Percentiles rank a stretch among this genome's conserved stretches.
phyloP scores from a whole-genome alignment of 37 sponge, comb jelly and placozoan species.

The Tethya wilhelma region DNA sequence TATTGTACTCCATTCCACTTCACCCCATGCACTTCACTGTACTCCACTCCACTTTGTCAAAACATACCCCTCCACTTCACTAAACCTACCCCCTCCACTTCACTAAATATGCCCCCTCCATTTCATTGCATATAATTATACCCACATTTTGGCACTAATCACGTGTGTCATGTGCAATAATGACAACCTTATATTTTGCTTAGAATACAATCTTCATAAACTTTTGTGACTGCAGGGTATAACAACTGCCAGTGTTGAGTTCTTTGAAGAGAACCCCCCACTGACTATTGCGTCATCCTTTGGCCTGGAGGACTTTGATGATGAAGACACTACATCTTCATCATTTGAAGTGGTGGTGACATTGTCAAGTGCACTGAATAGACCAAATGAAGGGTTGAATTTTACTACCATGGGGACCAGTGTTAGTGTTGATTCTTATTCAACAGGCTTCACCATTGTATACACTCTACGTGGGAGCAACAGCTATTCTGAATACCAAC shows the following conservation, averaged over 20 bases:
- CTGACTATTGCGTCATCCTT: conserved; percentile 23
- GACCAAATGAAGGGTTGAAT: conserved; percentile 10
- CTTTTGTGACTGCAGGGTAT: conserved; percentile 14
- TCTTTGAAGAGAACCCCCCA: conserved; percentile 28
- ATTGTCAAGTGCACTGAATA: conserved; percentile 22
- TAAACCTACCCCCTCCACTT: no score
- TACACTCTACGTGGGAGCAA: background rate
- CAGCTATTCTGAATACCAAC: conserved; percentile 9
- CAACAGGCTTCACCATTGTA: background rate
- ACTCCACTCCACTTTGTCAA: no score
- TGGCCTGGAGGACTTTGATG: conserved; percentile 44
- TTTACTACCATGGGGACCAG: conserved; percentile 6
- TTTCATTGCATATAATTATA: background rate
- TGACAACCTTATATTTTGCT: no score
- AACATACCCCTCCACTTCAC: no score
- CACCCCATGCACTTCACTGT: no score
- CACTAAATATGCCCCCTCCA: background rate
- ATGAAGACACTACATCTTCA: background rate
- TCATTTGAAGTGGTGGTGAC: conserved; percentile 6
- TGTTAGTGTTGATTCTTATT: background rate
- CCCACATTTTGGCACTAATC: no score
- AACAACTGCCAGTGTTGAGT: background rate
- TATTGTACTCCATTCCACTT: no score
- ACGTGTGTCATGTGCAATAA: no score
- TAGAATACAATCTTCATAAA: background rate